These are phyloP conservation scores for Tapera naevia DNA, from an alignment of 2,797 vertebrate genomes.

Conservation along the genomic window DNA sequence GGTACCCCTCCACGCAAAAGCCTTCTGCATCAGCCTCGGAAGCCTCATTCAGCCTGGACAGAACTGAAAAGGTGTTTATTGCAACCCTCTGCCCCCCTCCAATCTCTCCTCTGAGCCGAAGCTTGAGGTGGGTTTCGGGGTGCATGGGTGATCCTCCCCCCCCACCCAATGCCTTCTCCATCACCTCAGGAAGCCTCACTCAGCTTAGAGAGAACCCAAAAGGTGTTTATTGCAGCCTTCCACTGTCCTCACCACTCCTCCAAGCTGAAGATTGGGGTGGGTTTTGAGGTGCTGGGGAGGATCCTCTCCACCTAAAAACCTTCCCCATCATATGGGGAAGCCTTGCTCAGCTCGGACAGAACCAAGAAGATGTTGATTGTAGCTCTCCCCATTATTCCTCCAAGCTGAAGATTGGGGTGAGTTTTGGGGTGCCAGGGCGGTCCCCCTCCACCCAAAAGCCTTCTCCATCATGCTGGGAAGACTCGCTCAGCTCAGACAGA, in stretches of 20 bases:
- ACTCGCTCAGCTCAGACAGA: too few relatives aligned
- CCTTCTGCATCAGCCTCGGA: too few relatives aligned
- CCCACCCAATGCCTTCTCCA: not conserved
- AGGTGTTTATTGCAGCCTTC: slow-evolving; percentile 24
- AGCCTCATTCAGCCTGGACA: too few relatives aligned
- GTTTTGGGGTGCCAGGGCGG: too few relatives aligned
- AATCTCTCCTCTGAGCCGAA: too few relatives aligned
- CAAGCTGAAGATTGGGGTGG: slow-evolving; percentile 82
- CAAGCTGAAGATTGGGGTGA: slow-evolving; percentile 82
- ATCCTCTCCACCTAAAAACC: not conserved
- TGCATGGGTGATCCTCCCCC: too few relatives aligned
- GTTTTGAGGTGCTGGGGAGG: not conserved
- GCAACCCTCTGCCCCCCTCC: too few relatives aligned
- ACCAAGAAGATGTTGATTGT: slow-evolving; percentile 33
- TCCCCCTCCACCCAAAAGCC: too few relatives aligned
- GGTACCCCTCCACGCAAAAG: too few relatives aligned
- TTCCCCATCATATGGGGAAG: not conserved
- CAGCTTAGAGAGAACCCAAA: not conserved
- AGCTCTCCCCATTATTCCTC: slow-evolving; percentile 73
- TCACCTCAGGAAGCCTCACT: not conserved
- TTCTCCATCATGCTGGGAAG: too few relatives aligned
- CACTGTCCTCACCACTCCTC: slow-evolving; percentile 72
- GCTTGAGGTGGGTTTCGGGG: too few relatives aligned
- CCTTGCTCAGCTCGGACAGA: not conserved
- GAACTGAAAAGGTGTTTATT: too few relatives aligned